These are phyloP conservation scores for Amblyteles armatorius DNA, from an alignment of 2,888 invertebrate species.

Conservation along the genomic window DNA sequence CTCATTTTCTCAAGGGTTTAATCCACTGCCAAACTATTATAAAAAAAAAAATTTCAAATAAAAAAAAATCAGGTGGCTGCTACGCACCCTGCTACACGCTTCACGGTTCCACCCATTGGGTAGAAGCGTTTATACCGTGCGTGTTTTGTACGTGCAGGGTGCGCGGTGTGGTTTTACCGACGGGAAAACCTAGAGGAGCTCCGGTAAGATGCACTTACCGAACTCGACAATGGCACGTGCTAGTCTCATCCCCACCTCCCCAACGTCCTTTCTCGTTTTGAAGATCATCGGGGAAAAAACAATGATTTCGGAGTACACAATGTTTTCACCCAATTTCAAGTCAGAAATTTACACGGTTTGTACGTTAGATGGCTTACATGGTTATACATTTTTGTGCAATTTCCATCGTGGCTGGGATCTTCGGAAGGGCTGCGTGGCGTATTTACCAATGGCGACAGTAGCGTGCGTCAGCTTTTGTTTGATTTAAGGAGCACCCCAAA, in stretches of 20 bases:
- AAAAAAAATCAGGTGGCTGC: conserved; percentile 60
- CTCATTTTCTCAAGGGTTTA: conserved; percentile 81
- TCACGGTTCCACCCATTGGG: conserved; percentile 39
- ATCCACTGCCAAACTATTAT: conserved; percentile 83
- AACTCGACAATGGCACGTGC: conserved; percentile 59
- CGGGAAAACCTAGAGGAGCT: background rate
- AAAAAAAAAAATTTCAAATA: conserved; percentile 78
- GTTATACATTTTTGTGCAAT: conserved; percentile 1
- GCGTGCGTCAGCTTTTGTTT: background rate
- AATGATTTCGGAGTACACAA: background rate
- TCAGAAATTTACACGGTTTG: background rate
- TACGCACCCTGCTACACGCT: conserved; percentile 48
- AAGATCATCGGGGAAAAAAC: background rate
- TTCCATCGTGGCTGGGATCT: background rate
- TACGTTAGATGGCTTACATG: background rate
- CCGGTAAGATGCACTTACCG: conserved; percentile 22
- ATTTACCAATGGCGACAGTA: background rate
- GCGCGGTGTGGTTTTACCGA: background rate
- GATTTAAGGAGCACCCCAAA: conserved; percentile 16
- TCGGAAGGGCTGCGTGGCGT: background rate
- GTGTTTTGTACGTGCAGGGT: background rate
- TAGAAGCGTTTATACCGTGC: conserved; percentile 12
- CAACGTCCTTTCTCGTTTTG: background rate
- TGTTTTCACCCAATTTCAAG: background rate
- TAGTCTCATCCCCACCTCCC: conserved; percentile 15